phyloP scores from a whole-genome alignment of 2,888 invertebrate species.

The Eurytoma californica region DNA sequence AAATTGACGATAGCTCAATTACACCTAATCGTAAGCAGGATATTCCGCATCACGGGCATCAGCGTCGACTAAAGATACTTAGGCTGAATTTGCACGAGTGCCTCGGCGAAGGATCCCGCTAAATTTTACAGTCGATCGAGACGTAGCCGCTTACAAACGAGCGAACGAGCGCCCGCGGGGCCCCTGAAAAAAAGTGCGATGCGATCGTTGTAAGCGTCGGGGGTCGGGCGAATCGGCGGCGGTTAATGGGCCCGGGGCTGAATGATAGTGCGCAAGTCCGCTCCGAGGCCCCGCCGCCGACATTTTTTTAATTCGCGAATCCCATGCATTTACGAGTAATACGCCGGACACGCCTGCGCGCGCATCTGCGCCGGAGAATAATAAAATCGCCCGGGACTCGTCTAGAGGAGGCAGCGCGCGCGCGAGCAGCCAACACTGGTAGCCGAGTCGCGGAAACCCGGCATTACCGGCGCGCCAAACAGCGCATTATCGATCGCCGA shows the following conservation, averaged over 20 bases:
- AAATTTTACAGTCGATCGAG: neutral
- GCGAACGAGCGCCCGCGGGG: conserved; percentile 33
- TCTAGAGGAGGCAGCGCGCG: no score
- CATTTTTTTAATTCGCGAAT: conserved; percentile 6
- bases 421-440: no score
- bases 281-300: neutral
- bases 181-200: neutral
- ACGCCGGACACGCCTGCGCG: conserved; percentile 16
- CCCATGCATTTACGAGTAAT: conserved; percentile 49
- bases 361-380: conserved; percentile 4
- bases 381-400: no score
- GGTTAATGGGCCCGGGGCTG: conserved; percentile 59
- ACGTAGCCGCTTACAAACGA: conserved; percentile 2
- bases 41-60: no score
- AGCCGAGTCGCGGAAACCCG: no score
- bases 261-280: conserved; percentile 66
- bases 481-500: conserved; percentile 9
- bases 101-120: neutral
- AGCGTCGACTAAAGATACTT: no score
- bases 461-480: no score
- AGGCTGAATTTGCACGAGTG: neutral
- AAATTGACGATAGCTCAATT: no score
- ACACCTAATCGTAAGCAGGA: no score
- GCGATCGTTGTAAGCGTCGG: conserved; percentile 56
- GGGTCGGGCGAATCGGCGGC: conserved; percentile 61